Conservation (phyloP, 2,888 invertebrate genomes). For the Athalia rosae region DNA sequence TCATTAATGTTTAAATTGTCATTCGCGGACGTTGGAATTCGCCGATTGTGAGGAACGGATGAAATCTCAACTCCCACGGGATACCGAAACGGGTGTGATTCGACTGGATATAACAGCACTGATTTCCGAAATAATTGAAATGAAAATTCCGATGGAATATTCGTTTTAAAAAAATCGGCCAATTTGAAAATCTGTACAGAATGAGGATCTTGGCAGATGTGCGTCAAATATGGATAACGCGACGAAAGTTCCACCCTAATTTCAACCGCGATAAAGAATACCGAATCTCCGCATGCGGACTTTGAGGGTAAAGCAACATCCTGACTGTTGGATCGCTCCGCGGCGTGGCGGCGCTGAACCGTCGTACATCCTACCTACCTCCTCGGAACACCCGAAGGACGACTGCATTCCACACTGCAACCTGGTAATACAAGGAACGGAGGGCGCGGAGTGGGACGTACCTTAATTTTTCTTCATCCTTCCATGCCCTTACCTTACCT, state of each 20-base stretch:
- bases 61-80: no score
- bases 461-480: slow-evolving; percentile 43
- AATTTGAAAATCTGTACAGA: no score
- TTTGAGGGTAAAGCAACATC: background rate
- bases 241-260: no score
- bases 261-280: background rate
- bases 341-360: slow-evolving; percentile 11
- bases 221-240: no score
- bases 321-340: slow-evolving; percentile 29
- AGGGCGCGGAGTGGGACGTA: slow-evolving; percentile 42
- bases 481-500: slow-evolving; percentile 44
- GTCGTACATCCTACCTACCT: slow-evolving; percentile 46
- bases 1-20: background rate
- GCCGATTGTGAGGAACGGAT: no score
- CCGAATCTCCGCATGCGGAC: slow-evolving; percentile 12
- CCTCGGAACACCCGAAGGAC: slow-evolving; percentile 72
- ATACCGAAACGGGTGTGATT: no score
- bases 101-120: no score
- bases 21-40: no score
- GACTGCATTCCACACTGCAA: slow-evolving; percentile 73
- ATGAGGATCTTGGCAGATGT: no score
- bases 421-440: slow-evolving; percentile 72
- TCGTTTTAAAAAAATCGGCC: no score
- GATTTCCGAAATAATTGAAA: no score
- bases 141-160: no score